Evolutionary conservation across 2,888 invertebrate species (phyloP).

Genomic region (Drosophila mulleri): DNA sequence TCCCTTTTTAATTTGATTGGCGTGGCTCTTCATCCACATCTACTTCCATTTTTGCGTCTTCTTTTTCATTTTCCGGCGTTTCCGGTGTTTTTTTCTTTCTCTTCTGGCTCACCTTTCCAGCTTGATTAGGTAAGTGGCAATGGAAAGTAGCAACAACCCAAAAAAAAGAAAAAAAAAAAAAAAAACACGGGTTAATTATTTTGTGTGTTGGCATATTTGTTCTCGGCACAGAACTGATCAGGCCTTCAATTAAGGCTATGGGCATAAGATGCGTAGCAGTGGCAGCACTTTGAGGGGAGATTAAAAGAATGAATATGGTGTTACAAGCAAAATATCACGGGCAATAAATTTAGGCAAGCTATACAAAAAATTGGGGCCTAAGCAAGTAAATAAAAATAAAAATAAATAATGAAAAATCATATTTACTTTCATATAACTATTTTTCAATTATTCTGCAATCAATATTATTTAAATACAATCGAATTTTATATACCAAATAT

Average conservation of each 20-base stretch:
- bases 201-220: conserved; percentile 69
- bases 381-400: too few species aligned
- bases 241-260: neutral
- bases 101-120: conserved; percentile 51
- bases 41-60: neutral
- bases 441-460: too few species aligned
- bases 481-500: too few species aligned
- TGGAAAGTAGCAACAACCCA: neutral
- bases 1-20: conserved; percentile 75
- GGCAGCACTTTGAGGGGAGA: neutral
- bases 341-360: neutral
- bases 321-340: neutral
- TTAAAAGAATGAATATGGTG: neutral
- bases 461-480: too few species aligned
- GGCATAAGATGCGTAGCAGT: neutral
- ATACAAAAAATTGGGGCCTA: neutral
- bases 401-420: too few species aligned
- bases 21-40: conserved; percentile 39
- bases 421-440: too few species aligned
- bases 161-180: conserved; percentile 11
- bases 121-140: conserved; percentile 55
- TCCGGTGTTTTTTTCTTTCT: neutral
- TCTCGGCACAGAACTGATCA: conserved; percentile 21
- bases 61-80: conserved; percentile 28
- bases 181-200: conserved; percentile 63